Evolutionary conservation across 2,888 invertebrate genomes (phyloP), one percentile per base, ranked within the genome.

Genomic region (Carterocephalus palaemon): DNA sequence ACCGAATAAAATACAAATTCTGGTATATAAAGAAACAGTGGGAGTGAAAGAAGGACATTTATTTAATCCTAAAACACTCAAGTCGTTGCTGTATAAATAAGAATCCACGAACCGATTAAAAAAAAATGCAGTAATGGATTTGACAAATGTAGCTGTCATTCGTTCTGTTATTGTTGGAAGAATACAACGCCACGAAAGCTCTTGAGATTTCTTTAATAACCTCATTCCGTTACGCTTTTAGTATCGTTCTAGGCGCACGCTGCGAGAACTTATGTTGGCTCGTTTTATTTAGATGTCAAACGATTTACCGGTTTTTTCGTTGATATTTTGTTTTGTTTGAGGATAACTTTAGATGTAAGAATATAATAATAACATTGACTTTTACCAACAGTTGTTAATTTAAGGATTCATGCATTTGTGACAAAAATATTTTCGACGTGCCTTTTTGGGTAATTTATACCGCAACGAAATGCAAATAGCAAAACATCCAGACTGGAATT

Each of bases 51-150:
- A 52, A 54, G 38, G 55, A 53, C 52, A 50, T 45, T 69, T 65
- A 59, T 66, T 57, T 62, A 59, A 59, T 53, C 52, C 60, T 54
- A 56, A 56, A 62, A 65, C 60, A 54, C 59, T 51, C 37, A 41
- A 49, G 39, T 51, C 56, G 63, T 55, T 52, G 56, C 56, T 62
- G 57, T 62, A 62, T 70, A 72, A 75, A 75, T 60, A 73, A 55
- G 69, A 68, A 59, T 58, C 70, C 67, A 72, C 64, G 67, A 75
- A 70, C 67, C 62, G 67, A 70, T 73, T 72, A 72, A 57, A 51
- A 62, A 67, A 64, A 70, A 68, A 71, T 65, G 65, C 64, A 56
- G 54, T 62, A 62, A 63, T 60, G 59, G 58, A 52, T 52, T 51
- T 52, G 53, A 58, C 57, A 55, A 59, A 58, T 54, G 57, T 48